Conservation (phyloP, 2,888 invertebrate genomes). For the Oscheius sp. region DNA sequence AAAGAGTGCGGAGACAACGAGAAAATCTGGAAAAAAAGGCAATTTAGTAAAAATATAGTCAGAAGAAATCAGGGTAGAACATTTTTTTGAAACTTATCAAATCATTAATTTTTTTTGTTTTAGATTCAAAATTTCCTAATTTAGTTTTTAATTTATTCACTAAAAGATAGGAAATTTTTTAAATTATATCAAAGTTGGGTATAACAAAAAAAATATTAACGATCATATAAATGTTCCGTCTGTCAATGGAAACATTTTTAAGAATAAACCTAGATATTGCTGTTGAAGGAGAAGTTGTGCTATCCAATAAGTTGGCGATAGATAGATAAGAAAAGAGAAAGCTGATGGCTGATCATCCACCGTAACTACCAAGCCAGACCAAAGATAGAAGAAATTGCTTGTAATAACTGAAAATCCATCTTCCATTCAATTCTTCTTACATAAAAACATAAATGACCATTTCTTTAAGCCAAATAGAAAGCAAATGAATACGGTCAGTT, state of each 20-base stretch:
- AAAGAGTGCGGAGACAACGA: background rate
- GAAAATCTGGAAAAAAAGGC: background rate
- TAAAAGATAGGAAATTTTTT: background rate
- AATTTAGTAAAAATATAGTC: no score
- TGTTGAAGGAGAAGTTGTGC: conserved; percentile 16
- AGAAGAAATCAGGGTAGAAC: no score
- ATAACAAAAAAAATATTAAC: no score
- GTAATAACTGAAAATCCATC: background rate
- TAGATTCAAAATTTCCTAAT: no score
- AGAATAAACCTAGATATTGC: conserved; percentile 3
- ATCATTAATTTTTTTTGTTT: no score
- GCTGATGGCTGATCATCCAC: background rate
- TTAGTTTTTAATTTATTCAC: no score
- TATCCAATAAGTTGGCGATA: conserved; percentile 12
- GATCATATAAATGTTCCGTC: no score
- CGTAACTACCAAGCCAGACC: background rate
- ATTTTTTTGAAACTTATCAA: no score
- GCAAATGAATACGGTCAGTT: background rate
- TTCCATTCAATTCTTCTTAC: background rate
- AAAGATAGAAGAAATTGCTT: background rate
- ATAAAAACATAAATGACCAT: background rate
- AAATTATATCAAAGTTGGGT: no score
- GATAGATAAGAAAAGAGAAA: background rate
- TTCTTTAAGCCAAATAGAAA: background rate
- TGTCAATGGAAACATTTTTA: no score